Evolutionary conservation across 2,797 vertebrate genomes (phyloP).

Genomic region (Geotrypetes seraphini): DNA sequence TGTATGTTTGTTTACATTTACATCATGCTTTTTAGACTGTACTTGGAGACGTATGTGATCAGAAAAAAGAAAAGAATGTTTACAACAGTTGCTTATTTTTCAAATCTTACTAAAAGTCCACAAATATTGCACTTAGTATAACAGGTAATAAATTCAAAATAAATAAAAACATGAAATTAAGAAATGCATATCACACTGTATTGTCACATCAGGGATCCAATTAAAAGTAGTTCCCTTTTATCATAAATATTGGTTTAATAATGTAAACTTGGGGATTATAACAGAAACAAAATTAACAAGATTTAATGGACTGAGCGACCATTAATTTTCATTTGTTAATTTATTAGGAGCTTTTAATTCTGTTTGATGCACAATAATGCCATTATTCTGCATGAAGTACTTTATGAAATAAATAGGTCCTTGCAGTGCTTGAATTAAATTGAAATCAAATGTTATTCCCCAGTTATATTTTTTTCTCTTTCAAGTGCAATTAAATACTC

Average conservation of each 20-base stretch:
- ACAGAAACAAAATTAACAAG: slow-evolving; percentile 52
- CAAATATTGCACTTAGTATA: slow-evolving; percentile 31
- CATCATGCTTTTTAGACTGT: too few relatives aligned
- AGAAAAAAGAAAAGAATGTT: too few relatives aligned
- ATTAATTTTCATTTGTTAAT: slow-evolving; percentile 57
- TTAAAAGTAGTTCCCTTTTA: slow-evolving; percentile 42
- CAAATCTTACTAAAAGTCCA: too few relatives aligned
- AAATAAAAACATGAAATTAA: slow-evolving; percentile 29
- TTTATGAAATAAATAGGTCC: slow-evolving; percentile 32
- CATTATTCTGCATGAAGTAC: slow-evolving; percentile 33
- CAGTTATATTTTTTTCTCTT: slow-evolving; percentile 9
- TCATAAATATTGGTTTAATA: slow-evolving; percentile 60
- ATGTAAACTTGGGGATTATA: slow-evolving; percentile 44
- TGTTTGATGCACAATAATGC: slow-evolving; percentile 18
- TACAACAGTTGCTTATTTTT: too few relatives aligned
- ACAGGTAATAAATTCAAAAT: slow-evolving; percentile 45
- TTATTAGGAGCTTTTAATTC: slow-evolving; percentile 46
- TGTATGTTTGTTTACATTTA: too few relatives aligned
- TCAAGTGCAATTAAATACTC: slow-evolving; percentile 21
- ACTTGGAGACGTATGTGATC: too few relatives aligned
- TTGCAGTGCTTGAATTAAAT: slow-evolving; percentile 30
- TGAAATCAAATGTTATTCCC: slow-evolving; percentile 27
- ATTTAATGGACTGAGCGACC: slow-evolving; percentile 53
- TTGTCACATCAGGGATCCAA: slow-evolving; percentile 48
- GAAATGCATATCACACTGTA: slow-evolving; percentile 28